Base-by-base conservation (phyloP, 2,888 invertebrate species). In the Oxytorus armatus region DNA sequence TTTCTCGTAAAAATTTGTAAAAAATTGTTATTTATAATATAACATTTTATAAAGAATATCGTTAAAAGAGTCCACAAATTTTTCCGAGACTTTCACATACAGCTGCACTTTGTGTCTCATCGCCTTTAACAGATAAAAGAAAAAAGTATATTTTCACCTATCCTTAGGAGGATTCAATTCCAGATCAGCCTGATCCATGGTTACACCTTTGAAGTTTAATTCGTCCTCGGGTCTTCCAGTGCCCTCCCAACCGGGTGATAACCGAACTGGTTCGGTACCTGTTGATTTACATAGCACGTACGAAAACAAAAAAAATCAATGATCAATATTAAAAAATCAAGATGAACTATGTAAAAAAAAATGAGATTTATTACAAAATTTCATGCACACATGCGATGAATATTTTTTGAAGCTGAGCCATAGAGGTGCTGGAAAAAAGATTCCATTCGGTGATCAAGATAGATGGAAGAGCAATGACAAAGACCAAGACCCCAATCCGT, bases 231-330 rank as follows among this genome's bases (percentile, higher is more conserved):
- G 95, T 87, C 96, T 94, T 92, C 96, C 96, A 84, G 95, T 95
- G 80, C 96, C 97, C 92, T 97, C 97, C 96, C 97, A 97, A 74
- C 97, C 96, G 10, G 97, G 97, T 69, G 97, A 97, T 82, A 97
- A 93, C 85, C 95, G 95, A 82, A 97, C 97, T 61, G 97, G 97
- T 92, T 96, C 96, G 85, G 94, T 93, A 85, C 93, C 93, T 84
- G 94, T 66, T 51, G 16, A 66, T 63, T 61, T 14, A n/a, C n/a
- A n/a, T n/a, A 5, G 25, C 42, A 39, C 0, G 55, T 25, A 36
- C 59, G 21, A 49, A 25, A 66, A 63, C 29, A 53, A 0, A n/a
- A 47, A 4, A 4, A 33, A 21, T 11, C 5, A 49, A 3, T 10
- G 7, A 14, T 23, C 2, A 23, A 1, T 14, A 11, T n/a, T 18